Conservation (phyloP, 2,113 vertebrate species). For the Menidia beryllina region DNA sequence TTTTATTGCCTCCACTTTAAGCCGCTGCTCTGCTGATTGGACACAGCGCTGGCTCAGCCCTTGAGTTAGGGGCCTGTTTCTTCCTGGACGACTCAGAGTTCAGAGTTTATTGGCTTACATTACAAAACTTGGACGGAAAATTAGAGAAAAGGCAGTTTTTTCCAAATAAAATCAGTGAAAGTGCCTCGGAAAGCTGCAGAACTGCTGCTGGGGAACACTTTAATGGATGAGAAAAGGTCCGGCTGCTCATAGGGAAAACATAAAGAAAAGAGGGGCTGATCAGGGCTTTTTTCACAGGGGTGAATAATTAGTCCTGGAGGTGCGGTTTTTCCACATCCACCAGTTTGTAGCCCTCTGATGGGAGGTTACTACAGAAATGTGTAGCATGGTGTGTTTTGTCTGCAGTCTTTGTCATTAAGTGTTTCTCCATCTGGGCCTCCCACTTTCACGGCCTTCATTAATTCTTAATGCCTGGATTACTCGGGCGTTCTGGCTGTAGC, state of each 20-base stretch:
- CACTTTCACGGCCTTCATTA: slow-evolving; percentile 62
- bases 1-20: too few species aligned
- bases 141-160: neutral
- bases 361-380: slow-evolving; percentile 18
- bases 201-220: neutral
- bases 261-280: neutral
- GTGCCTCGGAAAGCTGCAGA: neutral
- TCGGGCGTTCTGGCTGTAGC: slow-evolving; percentile 48
- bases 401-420: slow-evolving; percentile 36
- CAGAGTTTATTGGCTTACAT: too few species aligned
- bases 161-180: neutral
- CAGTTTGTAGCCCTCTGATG: slow-evolving; percentile 3
- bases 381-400: slow-evolving; percentile 20
- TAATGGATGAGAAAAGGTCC: neutral
- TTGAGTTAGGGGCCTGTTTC: too few species aligned
- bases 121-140: too few species aligned
- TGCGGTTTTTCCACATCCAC: slow-evolving; percentile 2
- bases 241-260: neutral
- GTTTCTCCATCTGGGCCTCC: slow-evolving; percentile 42
- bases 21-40: too few species aligned
- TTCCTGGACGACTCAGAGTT: too few species aligned
- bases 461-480: slow-evolving; percentile 63
- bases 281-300: neutral
- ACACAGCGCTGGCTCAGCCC: too few species aligned
- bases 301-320: neutral